Conservation (phyloP, 2,113 vertebrate genomes). For the Chionodraco myersi region DNA sequence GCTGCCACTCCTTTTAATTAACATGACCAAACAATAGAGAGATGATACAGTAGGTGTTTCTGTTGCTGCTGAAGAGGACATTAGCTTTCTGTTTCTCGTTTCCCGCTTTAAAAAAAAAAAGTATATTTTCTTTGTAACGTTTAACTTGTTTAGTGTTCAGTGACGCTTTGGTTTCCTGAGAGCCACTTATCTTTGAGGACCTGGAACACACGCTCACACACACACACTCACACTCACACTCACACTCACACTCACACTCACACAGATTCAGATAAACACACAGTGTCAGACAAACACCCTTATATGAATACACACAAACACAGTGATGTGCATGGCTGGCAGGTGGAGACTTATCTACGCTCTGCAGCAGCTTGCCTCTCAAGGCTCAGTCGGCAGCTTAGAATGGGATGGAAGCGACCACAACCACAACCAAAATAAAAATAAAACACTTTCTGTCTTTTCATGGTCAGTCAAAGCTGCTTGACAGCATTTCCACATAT, state of each 20-base stretch:
- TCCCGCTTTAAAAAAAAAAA: background rate
- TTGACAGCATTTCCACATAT: constrained; percentile 26
- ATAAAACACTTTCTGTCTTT: constrained; percentile 32
- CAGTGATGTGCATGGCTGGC: constrained; percentile 55
- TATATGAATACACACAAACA: constrained; percentile 18
- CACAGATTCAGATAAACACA: constrained; percentile 16
- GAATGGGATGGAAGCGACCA: constrained; percentile 17
- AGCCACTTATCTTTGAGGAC: constrained; percentile 56
- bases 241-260: constrained; percentile 2
- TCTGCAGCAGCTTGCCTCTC: constrained; percentile 54
- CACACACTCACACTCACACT: too few species aligned
- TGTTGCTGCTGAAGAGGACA: background rate
- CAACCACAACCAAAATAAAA: constrained; percentile 29
- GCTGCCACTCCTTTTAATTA: background rate
- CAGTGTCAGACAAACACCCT: background rate
- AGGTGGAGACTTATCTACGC: constrained; percentile 75
- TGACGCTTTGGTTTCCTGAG: constrained; percentile 44
- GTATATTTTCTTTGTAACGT: constrained; percentile 35
- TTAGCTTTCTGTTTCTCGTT: constrained; percentile 5
- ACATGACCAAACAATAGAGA: background rate
- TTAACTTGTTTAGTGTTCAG: constrained; percentile 42
- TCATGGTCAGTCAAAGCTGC: constrained; percentile 27
- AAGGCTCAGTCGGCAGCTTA: constrained; percentile 54
- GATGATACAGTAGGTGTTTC: background rate
- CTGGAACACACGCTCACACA: background rate